Conservation (phyloP, 2,113 vertebrate genomes). For the Orcinus orca region DNA sequence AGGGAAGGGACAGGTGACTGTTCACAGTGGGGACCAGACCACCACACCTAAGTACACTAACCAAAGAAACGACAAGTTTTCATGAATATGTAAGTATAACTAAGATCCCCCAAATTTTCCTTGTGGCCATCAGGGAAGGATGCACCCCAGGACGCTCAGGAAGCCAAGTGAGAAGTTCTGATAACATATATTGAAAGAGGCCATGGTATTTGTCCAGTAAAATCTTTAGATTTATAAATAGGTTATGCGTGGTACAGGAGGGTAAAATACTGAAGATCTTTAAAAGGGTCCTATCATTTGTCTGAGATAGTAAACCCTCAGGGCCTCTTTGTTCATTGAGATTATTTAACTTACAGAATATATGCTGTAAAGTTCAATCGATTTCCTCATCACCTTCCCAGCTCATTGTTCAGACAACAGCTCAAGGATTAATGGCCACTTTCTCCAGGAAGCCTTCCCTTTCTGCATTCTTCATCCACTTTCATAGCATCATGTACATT, state of each 20-base stretch:
- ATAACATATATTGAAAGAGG: neutral
- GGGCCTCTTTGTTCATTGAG: neutral
- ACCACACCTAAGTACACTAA: no score
- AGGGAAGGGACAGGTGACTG: neutral
- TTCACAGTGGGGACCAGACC: neutral
- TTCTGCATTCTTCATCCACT: neutral
- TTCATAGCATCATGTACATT: neutral
- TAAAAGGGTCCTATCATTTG: neutral
- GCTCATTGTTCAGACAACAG: neutral
- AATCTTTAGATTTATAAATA: neutral
- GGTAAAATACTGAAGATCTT: neutral
- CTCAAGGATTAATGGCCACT: neutral
- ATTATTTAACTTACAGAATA: neutral
- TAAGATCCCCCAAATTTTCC: neutral
- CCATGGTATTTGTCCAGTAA: neutral
- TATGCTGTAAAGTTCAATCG: neutral
- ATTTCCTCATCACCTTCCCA: neutral
- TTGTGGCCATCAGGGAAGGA: neutral
- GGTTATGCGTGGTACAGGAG: neutral
- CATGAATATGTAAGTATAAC: neutral
- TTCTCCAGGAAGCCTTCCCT: neutral
- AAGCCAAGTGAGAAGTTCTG: neutral
- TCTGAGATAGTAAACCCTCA: neutral
- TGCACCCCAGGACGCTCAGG: accelerated
- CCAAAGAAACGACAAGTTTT: neutral